These are phyloP conservation scores for Sebastes itinus DNA, from an alignment of 2,797 vertebrate species.

Conservation along the genomic window DNA sequence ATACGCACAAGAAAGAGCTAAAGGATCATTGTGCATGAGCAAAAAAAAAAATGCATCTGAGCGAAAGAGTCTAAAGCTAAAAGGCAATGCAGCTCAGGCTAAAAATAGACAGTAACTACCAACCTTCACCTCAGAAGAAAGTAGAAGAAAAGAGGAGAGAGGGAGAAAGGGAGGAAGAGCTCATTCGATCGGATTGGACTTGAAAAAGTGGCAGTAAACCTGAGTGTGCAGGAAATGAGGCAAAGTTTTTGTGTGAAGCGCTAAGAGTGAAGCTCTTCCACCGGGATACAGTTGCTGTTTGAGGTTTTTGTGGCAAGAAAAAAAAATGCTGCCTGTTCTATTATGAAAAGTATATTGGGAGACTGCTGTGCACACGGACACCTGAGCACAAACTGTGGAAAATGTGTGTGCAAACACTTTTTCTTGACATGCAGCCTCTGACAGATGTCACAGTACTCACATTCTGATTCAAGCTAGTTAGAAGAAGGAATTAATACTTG, in stretches of 20 bases:
- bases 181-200: conserved; percentile 54
- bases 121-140: conserved; percentile 56
- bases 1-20: conserved; percentile 62
- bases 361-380: conserved; percentile 32
- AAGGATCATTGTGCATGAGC: conserved; percentile 65
- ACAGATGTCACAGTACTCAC: neutral
- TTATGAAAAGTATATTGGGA: conserved; percentile 46
- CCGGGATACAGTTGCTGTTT: conserved; percentile 37
- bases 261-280: conserved; percentile 42
- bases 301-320: conserved; percentile 37
- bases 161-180: conserved; percentile 26
- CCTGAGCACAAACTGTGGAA: conserved; percentile 17
- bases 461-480: neutral
- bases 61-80: conserved; percentile 52
- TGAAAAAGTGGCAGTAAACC: conserved; percentile 49
- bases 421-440: neutral
- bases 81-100: conserved; percentile 55
- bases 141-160: conserved; percentile 26
- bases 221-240: conserved; percentile 61
- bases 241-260: conserved; percentile 52
- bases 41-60: conserved; percentile 45
- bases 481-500: neutral
- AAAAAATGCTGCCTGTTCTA: conserved; percentile 18
- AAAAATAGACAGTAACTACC: conserved; percentile 70
- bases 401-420: neutral